phyloP scores from a whole-genome alignment of 1,140 invertebrate genomes.

The Panulirus ornatus region DNA sequence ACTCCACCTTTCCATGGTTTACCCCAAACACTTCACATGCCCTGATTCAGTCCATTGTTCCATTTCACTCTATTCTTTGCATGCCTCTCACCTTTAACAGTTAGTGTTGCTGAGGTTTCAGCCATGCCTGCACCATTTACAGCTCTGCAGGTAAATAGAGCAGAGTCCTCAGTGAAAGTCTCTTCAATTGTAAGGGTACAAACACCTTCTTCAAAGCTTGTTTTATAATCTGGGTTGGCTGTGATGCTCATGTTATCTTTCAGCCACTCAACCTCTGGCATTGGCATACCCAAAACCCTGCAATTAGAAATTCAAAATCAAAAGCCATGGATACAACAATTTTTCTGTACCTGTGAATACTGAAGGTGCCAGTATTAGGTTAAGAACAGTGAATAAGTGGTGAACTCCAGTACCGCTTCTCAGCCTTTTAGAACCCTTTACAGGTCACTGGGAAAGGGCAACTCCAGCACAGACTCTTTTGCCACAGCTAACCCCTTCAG shows the following conservation, averaged over 20 bases:
- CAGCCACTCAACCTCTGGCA: conserved; percentile 84
- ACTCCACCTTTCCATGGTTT: no score
- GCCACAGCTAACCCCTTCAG: no score
- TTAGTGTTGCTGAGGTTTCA: conserved; percentile 86
- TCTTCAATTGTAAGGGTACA: conserved; percentile 87
- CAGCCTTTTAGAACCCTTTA: no score
- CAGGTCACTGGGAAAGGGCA: no score
- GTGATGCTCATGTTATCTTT: conserved; percentile 85
- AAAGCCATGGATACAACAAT: neutral
- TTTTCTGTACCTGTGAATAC: no score
- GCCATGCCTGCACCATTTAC: conserved; percentile 84
- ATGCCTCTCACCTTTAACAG: conserved; percentile 87
- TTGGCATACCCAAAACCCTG: conserved; percentile 81
- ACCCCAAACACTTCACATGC: neutral
- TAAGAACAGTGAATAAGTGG: no score
- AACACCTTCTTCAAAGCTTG: conserved; percentile 79
- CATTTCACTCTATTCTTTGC: no score
- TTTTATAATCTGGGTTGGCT: conserved; percentile 85
- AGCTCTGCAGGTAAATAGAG: conserved; percentile 86
- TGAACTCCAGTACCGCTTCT: no score
- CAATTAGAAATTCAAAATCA: conserved; percentile 49
- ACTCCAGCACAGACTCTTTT: no score
- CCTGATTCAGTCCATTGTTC: no score
- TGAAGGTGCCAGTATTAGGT: no score
- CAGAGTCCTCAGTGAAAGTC: conserved; percentile 90